Conservation (phyloP, 2,113 vertebrate genomes). For the Lophura nycthemera region DNA sequence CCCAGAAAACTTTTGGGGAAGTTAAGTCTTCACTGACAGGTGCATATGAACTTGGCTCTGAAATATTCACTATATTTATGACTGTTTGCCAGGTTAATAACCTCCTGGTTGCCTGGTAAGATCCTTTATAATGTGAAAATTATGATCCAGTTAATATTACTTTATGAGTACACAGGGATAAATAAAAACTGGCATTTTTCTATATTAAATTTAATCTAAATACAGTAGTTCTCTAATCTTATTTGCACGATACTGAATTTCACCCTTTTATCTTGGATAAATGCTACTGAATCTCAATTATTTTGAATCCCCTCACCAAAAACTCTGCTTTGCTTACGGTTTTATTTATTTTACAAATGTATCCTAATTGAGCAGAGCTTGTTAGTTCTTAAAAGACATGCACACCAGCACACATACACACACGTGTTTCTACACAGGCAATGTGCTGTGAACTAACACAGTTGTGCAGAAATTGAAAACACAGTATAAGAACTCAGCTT, state of each 20-base stretch:
- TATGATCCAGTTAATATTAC: conserved; percentile 40
- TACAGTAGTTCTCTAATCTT: background rate
- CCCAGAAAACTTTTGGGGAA: background rate
- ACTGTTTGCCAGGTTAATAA: conserved; percentile 35
- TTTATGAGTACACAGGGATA: conserved; percentile 13
- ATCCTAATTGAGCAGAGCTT: background rate
- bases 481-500: background rate
- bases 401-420: accelerated
- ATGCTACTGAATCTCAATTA: background rate
- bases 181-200: conserved; percentile 16
- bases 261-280: background rate
- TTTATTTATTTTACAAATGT: background rate
- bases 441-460: background rate
- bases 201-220: conserved; percentile 26
- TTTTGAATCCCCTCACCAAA: background rate
- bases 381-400: background rate
- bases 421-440: background rate
- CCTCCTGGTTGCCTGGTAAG: conserved; percentile 1
- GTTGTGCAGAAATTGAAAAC: background rate
- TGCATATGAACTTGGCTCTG: background rate
- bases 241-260: background rate
- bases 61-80: conserved; percentile 8
- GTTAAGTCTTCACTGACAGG: background rate
- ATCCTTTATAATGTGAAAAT: conserved; percentile 14
- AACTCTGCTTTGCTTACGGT: background rate